phyloP scores from a whole-genome alignment of 1,140 invertebrate species.

The Anoplolepis gracilipes region DNA sequence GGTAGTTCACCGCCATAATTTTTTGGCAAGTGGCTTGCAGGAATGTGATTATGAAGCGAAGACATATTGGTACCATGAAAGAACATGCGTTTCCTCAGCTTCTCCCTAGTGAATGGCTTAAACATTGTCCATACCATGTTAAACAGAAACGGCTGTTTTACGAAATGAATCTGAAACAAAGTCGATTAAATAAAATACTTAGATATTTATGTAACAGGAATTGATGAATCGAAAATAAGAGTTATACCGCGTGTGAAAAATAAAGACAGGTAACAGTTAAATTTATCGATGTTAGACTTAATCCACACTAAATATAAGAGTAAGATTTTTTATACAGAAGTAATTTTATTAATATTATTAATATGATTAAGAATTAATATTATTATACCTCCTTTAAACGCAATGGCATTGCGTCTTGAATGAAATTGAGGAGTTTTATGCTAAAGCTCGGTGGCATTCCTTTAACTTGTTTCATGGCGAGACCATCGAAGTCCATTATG shows the following conservation, averaged over 20 bases:
- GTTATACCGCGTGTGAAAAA: neutral
- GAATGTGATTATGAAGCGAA: slow-evolving; percentile 90
- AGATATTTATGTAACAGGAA: neutral
- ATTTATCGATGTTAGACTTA: neutral
- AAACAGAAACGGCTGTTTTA: slow-evolving; percentile 95
- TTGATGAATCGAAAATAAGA: neutral
- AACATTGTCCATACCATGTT: slow-evolving; percentile 95
- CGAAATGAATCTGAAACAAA: slow-evolving; percentile 89
- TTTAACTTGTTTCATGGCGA: slow-evolving; percentile 91
- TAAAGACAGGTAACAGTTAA: neutral
- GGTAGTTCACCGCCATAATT: slow-evolving; percentile 92
- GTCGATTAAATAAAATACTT: neutral
- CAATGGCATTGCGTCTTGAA: slow-evolving; percentile 95
- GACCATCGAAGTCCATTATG: slow-evolving; percentile 92
- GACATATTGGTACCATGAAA: slow-evolving; percentile 92
- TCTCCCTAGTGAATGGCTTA: slow-evolving; percentile 94
- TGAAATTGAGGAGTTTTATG: slow-evolving; percentile 91
- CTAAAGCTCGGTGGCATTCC: slow-evolving; percentile 91
- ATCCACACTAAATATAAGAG: neutral
- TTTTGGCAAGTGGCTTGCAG: slow-evolving; percentile 89
- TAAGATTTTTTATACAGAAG: neutral
- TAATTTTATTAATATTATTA: neutral
- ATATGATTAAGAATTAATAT: no score
- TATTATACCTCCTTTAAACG: slow-evolving; percentile 94
- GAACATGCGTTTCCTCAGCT: slow-evolving; percentile 91